Evolutionary conservation across 2,797 vertebrate species (phyloP).

Genomic region (Vultur gryphus): DNA sequence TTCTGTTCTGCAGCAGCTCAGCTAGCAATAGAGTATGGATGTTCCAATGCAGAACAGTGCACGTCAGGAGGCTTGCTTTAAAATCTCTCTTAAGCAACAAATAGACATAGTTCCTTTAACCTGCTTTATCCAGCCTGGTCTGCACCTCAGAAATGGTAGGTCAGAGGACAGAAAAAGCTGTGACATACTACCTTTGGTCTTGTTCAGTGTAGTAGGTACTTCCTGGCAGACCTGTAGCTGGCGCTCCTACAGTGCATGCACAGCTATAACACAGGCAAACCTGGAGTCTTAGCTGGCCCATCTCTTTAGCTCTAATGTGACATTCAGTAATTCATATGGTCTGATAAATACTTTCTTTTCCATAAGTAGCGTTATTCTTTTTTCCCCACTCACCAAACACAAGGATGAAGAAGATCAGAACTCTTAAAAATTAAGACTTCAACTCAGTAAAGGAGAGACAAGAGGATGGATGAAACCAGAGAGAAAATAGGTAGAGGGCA

Average conservation of each 20-base stretch:
- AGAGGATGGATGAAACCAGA: neutral
- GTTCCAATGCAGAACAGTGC: neutral
- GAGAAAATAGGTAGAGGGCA: neutral
- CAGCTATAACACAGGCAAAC: neutral
- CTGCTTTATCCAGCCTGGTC: neutral
- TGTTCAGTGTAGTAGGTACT: neutral
- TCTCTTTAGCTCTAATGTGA: neutral
- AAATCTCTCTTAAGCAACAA: neutral
- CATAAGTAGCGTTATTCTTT: neutral
- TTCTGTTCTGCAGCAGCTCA: neutral
- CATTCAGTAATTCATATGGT: neutral
- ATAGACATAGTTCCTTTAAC: neutral
- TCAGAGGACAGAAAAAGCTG: neutral
- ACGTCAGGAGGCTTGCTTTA: rapidly evolving
- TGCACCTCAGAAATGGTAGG: neutral
- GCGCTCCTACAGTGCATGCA: neutral
- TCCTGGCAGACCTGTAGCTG: neutral
- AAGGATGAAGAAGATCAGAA: neutral
- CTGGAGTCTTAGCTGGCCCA: neutral
- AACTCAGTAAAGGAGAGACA: neutral
- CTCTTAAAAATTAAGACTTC: neutral
- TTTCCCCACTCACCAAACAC: neutral
- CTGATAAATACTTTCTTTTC: neutral
- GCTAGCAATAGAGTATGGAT: neutral
- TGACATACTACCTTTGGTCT: neutral